Evolutionary conservation across 53 echinoderm and acorn worm species (phyloP).

Genomic region (Astropecten irregularis): DNA sequence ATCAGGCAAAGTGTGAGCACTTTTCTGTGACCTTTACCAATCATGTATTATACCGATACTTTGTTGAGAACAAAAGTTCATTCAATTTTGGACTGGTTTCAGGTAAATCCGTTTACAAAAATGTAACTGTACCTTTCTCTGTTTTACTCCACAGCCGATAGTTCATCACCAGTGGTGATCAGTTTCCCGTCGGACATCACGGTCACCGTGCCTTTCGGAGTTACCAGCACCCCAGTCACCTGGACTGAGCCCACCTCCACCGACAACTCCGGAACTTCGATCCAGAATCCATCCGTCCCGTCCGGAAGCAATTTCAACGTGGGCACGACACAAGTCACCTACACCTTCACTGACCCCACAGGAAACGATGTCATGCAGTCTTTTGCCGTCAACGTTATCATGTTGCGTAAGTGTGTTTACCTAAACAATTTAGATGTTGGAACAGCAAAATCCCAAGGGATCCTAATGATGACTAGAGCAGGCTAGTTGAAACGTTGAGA

Average conservation of each 20-base stretch:
- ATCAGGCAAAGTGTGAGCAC: background rate
- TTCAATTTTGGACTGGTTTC: background rate
- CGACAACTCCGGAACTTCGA: background rate
- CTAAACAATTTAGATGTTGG: too few relatives aligned
- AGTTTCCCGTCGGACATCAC: conserved; percentile 52
- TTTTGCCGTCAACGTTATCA: background rate
- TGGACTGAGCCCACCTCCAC: conserved; percentile 65
- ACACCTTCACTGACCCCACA: conserved; percentile 24
- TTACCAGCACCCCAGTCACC: conserved; percentile 16
- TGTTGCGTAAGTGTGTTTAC: background rate
- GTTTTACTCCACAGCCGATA: conserved; percentile 10
- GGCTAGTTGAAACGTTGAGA: too few relatives aligned
- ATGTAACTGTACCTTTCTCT: background rate
- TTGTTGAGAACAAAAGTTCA: too few relatives aligned
- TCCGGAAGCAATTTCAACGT: conserved; percentile 37
- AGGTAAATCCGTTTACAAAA: background rate
- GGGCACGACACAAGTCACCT: conserved; percentile 59
- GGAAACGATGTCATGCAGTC: background rate
- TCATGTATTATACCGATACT: too few relatives aligned
- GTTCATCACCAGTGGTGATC: conserved; percentile 27
- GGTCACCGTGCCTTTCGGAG: conserved; percentile 60
- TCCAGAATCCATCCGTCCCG: background rate
- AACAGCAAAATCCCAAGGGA: too few relatives aligned
- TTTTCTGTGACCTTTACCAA: too few relatives aligned
- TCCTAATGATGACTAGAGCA: too few relatives aligned